Conservation (phyloP, 2,797 vertebrate genomes). For the Sebastes glaucus region DNA sequence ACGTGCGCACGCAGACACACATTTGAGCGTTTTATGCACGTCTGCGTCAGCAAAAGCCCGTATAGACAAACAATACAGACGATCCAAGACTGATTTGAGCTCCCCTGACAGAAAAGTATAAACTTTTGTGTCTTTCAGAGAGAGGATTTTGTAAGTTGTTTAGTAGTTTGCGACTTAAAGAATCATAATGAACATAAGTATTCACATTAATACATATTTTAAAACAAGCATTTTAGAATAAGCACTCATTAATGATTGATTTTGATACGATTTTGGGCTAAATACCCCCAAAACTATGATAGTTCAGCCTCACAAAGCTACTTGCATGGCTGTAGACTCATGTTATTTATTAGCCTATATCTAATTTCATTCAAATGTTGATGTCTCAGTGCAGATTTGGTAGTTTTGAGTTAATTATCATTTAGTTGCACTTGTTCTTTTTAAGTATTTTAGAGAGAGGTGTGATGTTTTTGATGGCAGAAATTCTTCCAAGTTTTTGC, state of each 20-base stretch:
- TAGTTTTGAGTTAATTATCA: neutral
- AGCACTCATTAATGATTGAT: no score
- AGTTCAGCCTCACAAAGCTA: no score
- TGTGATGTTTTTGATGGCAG: rapidly evolving
- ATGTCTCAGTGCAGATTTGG: neutral
- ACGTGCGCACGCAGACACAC: conserved; percentile 23
- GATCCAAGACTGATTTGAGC: conserved; percentile 32
- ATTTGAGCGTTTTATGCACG: conserved; percentile 39
- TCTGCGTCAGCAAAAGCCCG: conserved; percentile 51
- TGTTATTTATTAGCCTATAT: no score
- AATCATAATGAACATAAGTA: neutral
- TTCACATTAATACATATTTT: neutral
- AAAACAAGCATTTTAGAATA: no score
- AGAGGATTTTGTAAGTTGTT: neutral
- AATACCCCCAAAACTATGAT: no score
- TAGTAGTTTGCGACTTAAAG: neutral
- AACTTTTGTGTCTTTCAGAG: no score
- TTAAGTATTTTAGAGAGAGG: neutral
- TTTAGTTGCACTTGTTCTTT: neutral
- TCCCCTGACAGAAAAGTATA: neutral
- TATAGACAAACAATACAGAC: conserved; percentile 43
- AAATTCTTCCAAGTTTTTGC: neutral
- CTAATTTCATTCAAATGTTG: no score
- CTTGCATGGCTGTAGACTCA: no score
- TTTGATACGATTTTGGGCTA: no score